Evolutionary conservation across 64 coral and sea anemone species (phyloP).

Genomic region (Acropora tenuis): DNA sequence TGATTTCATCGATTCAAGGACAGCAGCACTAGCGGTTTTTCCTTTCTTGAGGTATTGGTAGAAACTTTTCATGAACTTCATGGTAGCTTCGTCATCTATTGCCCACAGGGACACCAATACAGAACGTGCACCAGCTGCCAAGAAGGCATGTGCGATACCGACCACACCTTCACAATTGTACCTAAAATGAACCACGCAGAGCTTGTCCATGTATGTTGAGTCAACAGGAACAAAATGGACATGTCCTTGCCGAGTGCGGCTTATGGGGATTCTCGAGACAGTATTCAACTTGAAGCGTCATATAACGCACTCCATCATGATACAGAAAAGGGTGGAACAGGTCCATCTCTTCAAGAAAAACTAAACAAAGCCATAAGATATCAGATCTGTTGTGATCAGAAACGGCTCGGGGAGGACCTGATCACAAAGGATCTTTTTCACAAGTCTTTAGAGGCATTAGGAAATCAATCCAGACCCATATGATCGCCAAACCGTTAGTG

Average conservation of each 20-base stretch:
- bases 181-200: neutral
- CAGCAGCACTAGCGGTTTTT: neutral
- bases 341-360: constrained; percentile 28
- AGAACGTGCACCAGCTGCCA: neutral
- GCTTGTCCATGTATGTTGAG: constrained; percentile 37
- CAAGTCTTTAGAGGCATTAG: too few species aligned
- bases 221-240: constrained; percentile 51
- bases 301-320: constrained; percentile 33
- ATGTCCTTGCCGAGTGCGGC: constrained; percentile 45
- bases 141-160: neutral
- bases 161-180: neutral
- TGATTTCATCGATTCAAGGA: neutral
- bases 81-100: too few species aligned
- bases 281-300: constrained; percentile 57
- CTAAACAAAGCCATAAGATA: constrained; percentile 7
- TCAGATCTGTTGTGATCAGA: neutral
- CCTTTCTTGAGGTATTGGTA: too few species aligned
- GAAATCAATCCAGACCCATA: too few species aligned
- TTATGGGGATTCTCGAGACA: constrained; percentile 35
- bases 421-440: too few species aligned
- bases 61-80: too few species aligned
- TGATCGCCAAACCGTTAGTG: too few species aligned
- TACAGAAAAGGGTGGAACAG: neutral
- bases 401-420: too few species aligned
- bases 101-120: too few species aligned